phyloP scores from a whole-genome alignment of 2,113 vertebrate species.

The Ariopsis seemanni region DNA sequence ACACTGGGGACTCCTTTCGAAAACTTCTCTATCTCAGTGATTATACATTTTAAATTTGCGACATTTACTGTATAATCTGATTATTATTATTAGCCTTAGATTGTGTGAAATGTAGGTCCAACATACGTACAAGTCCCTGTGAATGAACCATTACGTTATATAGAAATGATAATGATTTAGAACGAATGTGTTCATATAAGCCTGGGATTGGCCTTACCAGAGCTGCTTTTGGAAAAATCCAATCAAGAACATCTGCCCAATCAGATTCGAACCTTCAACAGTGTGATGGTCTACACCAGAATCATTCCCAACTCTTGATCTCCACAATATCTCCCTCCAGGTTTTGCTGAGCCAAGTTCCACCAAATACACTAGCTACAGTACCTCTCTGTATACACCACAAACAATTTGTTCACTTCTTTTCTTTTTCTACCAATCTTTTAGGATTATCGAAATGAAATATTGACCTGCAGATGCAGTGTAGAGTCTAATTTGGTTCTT shows the following conservation, averaged over 20 bases:
- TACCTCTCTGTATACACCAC: neutral
- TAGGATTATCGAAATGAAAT: neutral
- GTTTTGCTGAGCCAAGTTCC: conserved; percentile 9
- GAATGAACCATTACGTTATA: neutral
- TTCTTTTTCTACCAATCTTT: neutral
- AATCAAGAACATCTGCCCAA: neutral
- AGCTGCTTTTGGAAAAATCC: neutral
- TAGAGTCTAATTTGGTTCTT: neutral
- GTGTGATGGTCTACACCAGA: neutral
- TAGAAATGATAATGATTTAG: neutral
- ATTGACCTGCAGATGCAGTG: neutral
- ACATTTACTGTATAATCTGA: neutral
- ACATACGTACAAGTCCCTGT: too few relatives aligned
- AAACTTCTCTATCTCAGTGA: neutral
- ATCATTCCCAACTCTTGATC: neutral
- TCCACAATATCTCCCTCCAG: neutral
- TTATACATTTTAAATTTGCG: neutral
- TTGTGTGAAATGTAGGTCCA: neutral
- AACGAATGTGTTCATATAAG: neutral
- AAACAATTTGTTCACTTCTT: neutral
- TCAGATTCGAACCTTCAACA: neutral
- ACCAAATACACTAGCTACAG: neutral
- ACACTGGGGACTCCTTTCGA: neutral
- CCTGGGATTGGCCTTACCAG: neutral
- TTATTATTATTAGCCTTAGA: neutral